phyloP scores from a whole-genome alignment of 2,888 invertebrate species.

The Drosophila melanosoma region DNA sequence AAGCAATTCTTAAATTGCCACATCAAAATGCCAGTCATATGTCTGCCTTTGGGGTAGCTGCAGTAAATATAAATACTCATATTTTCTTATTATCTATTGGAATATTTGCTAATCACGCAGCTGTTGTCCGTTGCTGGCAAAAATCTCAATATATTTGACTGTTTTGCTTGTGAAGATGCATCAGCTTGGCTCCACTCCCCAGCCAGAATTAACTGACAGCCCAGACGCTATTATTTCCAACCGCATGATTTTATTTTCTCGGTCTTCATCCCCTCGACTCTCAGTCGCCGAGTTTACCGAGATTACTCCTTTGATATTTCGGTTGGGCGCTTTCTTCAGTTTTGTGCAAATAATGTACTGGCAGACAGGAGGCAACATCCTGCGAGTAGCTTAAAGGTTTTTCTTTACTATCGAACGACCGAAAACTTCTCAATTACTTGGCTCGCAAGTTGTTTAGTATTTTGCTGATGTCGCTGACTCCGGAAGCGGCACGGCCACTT shows the following conservation, averaged over 20 bases:
- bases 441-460: constrained; percentile 62
- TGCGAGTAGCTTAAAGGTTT: constrained; percentile 25
- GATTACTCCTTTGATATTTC: constrained; percentile 75
- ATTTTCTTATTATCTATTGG: constrained; percentile 67
- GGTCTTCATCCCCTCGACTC: constrained; percentile 8
- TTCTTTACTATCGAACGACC: constrained; percentile 47
- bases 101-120: constrained; percentile 76
- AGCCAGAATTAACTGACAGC: constrained; percentile 50
- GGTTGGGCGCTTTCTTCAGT: constrained; percentile 61
- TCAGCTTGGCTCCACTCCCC: constrained; percentile 51
- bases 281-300: constrained; percentile 34
- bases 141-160: constrained; percentile 55
- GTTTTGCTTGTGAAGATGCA: constrained; percentile 62
- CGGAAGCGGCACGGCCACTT: constrained; percentile 44
- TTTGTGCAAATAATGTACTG: constrained; percentile 68
- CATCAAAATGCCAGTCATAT: constrained; percentile 63
- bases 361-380: constrained; percentile 34
- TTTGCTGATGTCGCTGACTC: constrained; percentile 62
- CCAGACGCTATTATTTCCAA: constrained; percentile 82
- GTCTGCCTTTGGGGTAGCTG: constrained; percentile 50
- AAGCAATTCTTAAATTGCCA: constrained; percentile 8
- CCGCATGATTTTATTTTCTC: constrained; percentile 77
- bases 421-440: constrained; percentile 64
- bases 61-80: constrained; percentile 47
- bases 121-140: constrained; percentile 37